Conservation (phyloP, 2,113 vertebrate species). For the Oreotrochilus melanogaster region DNA sequence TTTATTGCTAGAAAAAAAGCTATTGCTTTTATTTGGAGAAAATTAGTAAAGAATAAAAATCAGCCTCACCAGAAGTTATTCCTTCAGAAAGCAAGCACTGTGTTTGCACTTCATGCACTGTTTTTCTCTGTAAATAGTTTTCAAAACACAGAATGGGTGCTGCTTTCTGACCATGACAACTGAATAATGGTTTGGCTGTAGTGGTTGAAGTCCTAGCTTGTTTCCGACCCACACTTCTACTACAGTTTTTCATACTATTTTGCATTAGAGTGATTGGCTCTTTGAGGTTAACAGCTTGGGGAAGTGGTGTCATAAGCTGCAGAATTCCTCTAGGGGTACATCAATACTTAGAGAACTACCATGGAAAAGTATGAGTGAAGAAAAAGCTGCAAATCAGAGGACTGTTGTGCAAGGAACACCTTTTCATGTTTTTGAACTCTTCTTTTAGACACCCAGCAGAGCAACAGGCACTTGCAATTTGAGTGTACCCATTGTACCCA, state of each 20-base stretch:
- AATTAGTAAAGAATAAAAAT: not conserved
- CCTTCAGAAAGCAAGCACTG: not conserved
- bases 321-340: not conserved
- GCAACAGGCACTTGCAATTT: not conserved
- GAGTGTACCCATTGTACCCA: not conserved
- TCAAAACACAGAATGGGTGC: not conserved
- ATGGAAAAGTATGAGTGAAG: not conserved
- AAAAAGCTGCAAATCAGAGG: not conserved
- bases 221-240: not conserved
- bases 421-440: not conserved
- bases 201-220: not conserved
- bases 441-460: not conserved
- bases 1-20: not conserved
- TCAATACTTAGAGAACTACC: not conserved
- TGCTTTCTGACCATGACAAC: not conserved
- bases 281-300: not conserved
- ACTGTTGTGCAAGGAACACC: not conserved
- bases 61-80: not conserved
- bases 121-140: not conserved
- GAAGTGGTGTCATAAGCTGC: not conserved
- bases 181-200: not conserved
- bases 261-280: not conserved
- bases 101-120: not conserved
- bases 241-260: not conserved
- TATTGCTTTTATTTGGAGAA: not conserved